A percentile compares a stretch with the other conserved stretches of the same genome.
Evolutionary conservation across 2,797 vertebrate species (phyloP).

Genomic region (Momotus momota): DNA sequence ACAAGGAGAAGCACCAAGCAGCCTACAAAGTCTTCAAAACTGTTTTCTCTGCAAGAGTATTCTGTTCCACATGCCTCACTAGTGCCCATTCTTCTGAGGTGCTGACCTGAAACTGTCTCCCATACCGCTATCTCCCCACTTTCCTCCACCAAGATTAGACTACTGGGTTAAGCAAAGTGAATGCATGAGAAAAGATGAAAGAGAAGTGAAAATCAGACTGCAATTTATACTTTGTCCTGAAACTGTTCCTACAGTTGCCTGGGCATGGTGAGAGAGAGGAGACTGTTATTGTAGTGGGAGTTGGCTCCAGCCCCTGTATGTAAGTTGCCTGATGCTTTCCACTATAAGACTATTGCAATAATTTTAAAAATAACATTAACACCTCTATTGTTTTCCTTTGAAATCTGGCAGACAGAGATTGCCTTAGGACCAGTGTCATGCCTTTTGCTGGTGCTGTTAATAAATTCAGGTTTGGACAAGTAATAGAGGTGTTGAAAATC

Average conservation of each 20-base stretch:
- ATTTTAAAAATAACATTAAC: background rate
- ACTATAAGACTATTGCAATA: conserved; percentile 24
- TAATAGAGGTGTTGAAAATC: conserved; percentile 46
- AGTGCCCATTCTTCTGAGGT: too few relatives aligned
- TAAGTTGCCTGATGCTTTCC: conserved; percentile 46
- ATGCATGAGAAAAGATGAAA: background rate
- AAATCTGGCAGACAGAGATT: conserved; percentile 14
- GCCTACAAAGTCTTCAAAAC: background rate
- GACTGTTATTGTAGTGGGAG: background rate
- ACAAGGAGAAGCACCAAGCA: background rate
- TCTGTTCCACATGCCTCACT: background rate
- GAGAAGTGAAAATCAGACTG: background rate
- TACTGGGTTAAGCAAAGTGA: background rate
- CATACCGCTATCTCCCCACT: background rate
- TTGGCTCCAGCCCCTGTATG: background rate
- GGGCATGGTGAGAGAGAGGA: background rate
- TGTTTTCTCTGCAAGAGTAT: background rate
- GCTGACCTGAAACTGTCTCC: background rate
- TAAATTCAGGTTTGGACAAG: conserved; percentile 23
- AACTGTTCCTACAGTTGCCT: background rate
- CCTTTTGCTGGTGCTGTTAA: background rate
- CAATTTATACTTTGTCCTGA: background rate
- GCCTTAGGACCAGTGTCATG: conserved; percentile 18
- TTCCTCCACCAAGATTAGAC: background rate
- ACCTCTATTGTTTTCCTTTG: conserved; percentile 42